These are phyloP conservation scores for Corapipo altera DNA, from an alignment of 2,113 vertebrate genomes.

Conservation along the genomic window DNA sequence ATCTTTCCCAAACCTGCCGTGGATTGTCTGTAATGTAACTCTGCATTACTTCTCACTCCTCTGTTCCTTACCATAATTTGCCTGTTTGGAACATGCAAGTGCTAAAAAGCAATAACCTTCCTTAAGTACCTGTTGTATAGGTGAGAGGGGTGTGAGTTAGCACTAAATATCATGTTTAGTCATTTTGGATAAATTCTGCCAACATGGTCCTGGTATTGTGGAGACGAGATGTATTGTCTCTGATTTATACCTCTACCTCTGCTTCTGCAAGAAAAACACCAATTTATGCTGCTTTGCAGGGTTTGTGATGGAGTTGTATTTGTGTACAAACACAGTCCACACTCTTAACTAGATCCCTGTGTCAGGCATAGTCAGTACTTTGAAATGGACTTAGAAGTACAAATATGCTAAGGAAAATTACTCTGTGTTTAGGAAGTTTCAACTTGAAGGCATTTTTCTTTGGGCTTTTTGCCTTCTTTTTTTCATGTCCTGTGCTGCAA, in stretches of 20 bases:
- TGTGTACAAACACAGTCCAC: not conserved
- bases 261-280: not conserved
- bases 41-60: not conserved
- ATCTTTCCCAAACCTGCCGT: not conserved
- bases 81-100: not conserved
- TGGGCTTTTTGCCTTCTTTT: not conserved
- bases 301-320: not conserved
- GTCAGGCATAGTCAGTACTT: not conserved
- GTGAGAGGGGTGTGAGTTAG: not conserved
- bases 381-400: not conserved
- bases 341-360: not conserved
- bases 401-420: not conserved
- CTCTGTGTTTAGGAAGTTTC: not conserved
- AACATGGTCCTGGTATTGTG: not conserved
- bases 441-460: not conserved
- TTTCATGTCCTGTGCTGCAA: not conserved
- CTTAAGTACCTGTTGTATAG: not conserved
- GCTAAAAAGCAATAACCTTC: not conserved
- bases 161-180: not conserved
- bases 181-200: not conserved
- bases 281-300: rapidly evolving
- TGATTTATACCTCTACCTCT: not conserved
- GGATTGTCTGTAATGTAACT: not conserved
- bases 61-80: not conserved
- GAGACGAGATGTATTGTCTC: not conserved